Conservation (phyloP, 2,888 invertebrate genomes). For the Toxonevra muliebris region DNA sequence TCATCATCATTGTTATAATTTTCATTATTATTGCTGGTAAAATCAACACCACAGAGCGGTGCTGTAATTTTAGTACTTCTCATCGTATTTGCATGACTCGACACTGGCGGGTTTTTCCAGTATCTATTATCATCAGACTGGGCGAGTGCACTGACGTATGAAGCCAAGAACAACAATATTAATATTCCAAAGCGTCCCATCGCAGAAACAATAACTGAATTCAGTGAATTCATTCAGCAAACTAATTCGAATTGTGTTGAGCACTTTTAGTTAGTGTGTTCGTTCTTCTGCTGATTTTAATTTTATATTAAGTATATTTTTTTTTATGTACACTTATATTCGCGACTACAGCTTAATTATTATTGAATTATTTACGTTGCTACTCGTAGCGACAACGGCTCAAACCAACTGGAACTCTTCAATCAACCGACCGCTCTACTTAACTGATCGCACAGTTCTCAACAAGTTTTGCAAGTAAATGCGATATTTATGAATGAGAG, state of each 20-base stretch:
- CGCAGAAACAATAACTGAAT: not conserved
- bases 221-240: slow-evolving; percentile 4
- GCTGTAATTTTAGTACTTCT: not conserved
- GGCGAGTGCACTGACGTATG: not conserved
- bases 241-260: slow-evolving; percentile 4
- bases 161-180: not conserved
- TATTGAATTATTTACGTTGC: slow-evolving; percentile 6
- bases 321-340: not conserved
- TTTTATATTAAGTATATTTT: too few relatives aligned
- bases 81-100: not conserved
- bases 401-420: slow-evolving; percentile 36
- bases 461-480: slow-evolving; percentile 1
- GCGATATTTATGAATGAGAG: not conserved
- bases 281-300: slow-evolving; percentile 6
- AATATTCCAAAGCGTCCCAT: not conserved
- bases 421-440: slow-evolving; percentile 11
- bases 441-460: not conserved
- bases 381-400: slow-evolving; percentile 13
- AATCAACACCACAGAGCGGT: not conserved
- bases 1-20: too few relatives aligned
- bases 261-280: slow-evolving; percentile 9
- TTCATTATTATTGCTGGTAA: too few relatives aligned
- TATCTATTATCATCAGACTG: not conserved
- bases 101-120: slow-evolving; percentile 2
- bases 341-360: slow-evolving; percentile 16